phyloP scores from a whole-genome alignment of 2,113 vertebrate species.

The Ptyas mucosa region DNA sequence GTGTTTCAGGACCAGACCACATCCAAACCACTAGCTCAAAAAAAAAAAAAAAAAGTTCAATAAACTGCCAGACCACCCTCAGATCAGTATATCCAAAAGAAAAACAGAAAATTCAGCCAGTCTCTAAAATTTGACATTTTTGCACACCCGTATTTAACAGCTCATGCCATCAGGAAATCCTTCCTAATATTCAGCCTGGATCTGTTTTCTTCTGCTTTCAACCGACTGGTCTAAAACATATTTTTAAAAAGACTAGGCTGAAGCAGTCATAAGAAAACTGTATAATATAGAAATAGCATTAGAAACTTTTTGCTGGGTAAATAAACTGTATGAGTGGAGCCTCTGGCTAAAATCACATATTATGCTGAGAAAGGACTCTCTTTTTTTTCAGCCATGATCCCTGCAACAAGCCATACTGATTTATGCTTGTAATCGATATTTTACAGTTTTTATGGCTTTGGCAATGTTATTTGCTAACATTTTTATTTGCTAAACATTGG shows the following conservation, averaged over 20 bases:
- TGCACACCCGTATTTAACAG: neutral
- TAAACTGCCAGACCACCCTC: neutral
- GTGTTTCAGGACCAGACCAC: neutral
- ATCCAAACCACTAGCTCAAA: neutral
- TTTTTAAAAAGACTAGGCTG: neutral
- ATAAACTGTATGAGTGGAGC: neutral
- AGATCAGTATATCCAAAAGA: neutral
- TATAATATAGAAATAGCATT: neutral
- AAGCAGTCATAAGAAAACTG: neutral
- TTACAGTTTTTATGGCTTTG: neutral
- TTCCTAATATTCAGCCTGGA: neutral
- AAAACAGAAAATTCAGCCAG: neutral
- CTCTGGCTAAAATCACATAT: neutral
- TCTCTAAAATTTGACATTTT: neutral
- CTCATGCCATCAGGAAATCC: neutral
- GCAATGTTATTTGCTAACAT: too few species aligned
- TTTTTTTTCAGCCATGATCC: neutral
- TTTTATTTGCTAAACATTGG: neutral
- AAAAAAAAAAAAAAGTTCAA: neutral
- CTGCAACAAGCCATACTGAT: neutral
- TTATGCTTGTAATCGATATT: neutral
- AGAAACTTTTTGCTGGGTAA: neutral
- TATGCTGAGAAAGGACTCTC: neutral
- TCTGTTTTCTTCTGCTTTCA: neutral
- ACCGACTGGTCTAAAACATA: neutral